Base-by-base conservation (phyloP, 37 sponge, comb jelly and placozoan species). In the Geodia barretti region DNA sequence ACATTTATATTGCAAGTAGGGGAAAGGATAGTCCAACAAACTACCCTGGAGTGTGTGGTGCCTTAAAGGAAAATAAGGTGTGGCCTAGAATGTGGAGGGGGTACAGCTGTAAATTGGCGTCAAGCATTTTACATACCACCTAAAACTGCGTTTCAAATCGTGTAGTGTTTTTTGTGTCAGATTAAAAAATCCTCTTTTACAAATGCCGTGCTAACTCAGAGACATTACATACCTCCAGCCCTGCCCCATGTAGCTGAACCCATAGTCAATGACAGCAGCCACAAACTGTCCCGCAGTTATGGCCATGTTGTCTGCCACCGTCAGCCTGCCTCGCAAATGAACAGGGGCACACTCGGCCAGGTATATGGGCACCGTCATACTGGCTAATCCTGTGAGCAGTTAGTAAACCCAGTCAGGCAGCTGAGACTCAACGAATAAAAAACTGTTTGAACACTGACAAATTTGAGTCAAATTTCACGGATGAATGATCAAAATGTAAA, bases 301-400 rank as follows among this genome's bases (percentile, higher is more conserved):
- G 62, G 70, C 40, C 70, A 77, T 33, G 33, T 69, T 67, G 35
- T 77, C 42, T 14, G 37, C 35, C 70, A 85, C 63, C 14, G 61
- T 77, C 39, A 77, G 30, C 38, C 58, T 77, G 1, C 86, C 86
- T 40, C 86, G 66, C 47, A 42, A 33, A 39, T 68, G 33, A 19
- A 32, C 41, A 9, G 86, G 77, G 24, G 77, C 21, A 1, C 68
- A 42, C 58, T 85, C 86, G 3, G 86, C 86, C 31, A 85, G 67
- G 77, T 85, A 85, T 28, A 85, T 67, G 3, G 86, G 86, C 62
- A 77, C 86, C 35, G 86, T 79, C 86, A 85, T 85, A 21, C 70
- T 67, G 31, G 77, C 78, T 28, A 82, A 58, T 29, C 83, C 81
- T 80, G 34, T 21, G 21, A 75, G 21, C 28, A 29, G 67, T 8